Evolutionary conservation across 2,113 vertebrate species (phyloP).

Genomic region (Phodopus roborovskii): DNA sequence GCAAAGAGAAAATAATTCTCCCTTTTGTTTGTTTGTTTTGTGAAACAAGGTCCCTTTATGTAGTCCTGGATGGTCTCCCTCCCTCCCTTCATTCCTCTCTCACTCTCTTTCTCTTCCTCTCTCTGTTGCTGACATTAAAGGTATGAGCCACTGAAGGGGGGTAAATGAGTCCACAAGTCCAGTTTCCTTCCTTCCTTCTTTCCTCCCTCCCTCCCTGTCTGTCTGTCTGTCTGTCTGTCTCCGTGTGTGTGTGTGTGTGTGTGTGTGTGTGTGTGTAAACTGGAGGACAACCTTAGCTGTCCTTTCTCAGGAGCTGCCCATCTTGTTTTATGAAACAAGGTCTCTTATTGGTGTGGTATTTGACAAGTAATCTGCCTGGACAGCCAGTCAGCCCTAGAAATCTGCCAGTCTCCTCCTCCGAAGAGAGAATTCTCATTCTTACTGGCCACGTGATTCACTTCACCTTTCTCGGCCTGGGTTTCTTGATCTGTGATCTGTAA

Average conservation of each 20-base stretch:
- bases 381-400: neutral
- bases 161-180: no score
- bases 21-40: neutral
- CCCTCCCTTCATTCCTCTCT: neutral
- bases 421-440: neutral
- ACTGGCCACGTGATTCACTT: neutral
- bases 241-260: neutral
- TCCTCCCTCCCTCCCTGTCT: neutral
- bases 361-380: neutral
- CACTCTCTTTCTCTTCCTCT: neutral
- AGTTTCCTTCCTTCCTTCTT: neutral
- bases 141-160: no score
- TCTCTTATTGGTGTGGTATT: neutral
- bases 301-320: neutral
- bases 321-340: neutral
- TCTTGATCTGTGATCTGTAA: neutral
- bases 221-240: neutral
- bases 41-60: neutral
- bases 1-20: neutral
- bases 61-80: neutral
- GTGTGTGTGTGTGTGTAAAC: neutral
- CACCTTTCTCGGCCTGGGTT: conserved; percentile 74
- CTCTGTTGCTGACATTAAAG: neutral
- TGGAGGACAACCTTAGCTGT: neutral
- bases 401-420: neutral